Evolutionary conservation across 2,797 vertebrate species (phyloP).

Genomic region (Alauda arvensis): DNA sequence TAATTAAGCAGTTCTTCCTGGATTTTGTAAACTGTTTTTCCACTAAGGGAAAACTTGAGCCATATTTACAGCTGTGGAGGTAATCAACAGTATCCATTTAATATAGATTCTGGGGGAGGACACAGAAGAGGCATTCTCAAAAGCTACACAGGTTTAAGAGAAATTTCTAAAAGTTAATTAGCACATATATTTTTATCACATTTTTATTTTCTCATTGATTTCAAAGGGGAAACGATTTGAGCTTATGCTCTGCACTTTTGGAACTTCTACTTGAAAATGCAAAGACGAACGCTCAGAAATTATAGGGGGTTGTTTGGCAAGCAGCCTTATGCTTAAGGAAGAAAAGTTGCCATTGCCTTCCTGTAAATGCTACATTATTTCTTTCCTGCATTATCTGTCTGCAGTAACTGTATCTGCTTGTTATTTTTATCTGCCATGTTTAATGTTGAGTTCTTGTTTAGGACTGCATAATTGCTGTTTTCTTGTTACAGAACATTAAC

Average conservation of each 20-base stretch:
- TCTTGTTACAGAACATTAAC: conserved; percentile 52
- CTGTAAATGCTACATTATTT: neutral
- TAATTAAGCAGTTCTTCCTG: neutral
- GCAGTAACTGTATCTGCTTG: neutral
- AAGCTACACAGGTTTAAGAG: neutral
- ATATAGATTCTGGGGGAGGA: neutral
- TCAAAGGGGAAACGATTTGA: neutral
- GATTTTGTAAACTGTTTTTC: neutral
- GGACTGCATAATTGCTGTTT: conserved; percentile 16
- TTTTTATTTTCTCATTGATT: neutral
- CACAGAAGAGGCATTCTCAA: neutral
- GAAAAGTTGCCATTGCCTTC: neutral
- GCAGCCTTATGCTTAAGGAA: neutral
- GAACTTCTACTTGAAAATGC: neutral
- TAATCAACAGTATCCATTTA: neutral
- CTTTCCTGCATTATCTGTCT: neutral
- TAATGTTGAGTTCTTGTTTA: conserved; percentile 21
- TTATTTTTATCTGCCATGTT: conserved; percentile 28
- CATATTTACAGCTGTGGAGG: neutral
- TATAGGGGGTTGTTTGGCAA: neutral
- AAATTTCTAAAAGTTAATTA: neutral
- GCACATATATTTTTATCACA: neutral
- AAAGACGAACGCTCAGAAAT: neutral
- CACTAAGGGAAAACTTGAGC: neutral
- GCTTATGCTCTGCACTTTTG: neutral